These are phyloP conservation scores for Antennarius maculatus DNA, from an alignment of 2,797 vertebrate genomes.

Conservation along the genomic window DNA sequence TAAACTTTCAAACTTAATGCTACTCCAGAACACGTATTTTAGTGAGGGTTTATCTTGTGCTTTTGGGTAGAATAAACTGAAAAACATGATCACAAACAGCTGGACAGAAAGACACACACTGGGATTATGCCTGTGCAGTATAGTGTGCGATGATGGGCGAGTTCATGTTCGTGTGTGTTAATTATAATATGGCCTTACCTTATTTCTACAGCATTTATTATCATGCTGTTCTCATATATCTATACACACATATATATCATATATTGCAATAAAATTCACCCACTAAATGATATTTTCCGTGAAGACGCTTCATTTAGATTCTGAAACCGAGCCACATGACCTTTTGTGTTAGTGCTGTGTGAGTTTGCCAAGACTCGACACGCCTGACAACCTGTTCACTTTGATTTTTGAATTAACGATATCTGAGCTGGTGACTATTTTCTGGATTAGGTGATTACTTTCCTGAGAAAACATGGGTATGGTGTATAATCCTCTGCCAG, in stretches of 20 bases:
- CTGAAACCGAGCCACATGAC: not conserved
- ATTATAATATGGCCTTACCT: no score
- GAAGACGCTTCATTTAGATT: not conserved
- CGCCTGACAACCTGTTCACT: constrained; percentile 35
- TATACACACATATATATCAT: no score
- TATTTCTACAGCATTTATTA: no score
- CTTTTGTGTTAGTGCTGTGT: not conserved
- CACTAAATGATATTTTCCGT: no score
- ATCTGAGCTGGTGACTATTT: constrained; percentile 30
- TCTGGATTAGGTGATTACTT: constrained; percentile 4
- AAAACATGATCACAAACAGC: constrained; percentile 14
- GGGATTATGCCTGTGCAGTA: not conserved
- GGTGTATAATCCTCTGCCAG: constrained; percentile 15
- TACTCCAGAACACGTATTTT: constrained; percentile 37
- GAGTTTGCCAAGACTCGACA: constrained; percentile 10
- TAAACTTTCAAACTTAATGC: constrained; percentile 56
- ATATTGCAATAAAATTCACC: no score
- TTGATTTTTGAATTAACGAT: constrained; percentile 17
- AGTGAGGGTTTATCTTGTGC: constrained; percentile 26
- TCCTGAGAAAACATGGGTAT: constrained; percentile 9
- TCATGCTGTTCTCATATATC: no score
- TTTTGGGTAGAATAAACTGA: constrained; percentile 22
- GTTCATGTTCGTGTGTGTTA: no score
- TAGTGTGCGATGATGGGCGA: not conserved
- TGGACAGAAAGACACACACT: not conserved